Conservation (phyloP, 2,888 invertebrate genomes). For the Ectemnius continuus region DNA sequence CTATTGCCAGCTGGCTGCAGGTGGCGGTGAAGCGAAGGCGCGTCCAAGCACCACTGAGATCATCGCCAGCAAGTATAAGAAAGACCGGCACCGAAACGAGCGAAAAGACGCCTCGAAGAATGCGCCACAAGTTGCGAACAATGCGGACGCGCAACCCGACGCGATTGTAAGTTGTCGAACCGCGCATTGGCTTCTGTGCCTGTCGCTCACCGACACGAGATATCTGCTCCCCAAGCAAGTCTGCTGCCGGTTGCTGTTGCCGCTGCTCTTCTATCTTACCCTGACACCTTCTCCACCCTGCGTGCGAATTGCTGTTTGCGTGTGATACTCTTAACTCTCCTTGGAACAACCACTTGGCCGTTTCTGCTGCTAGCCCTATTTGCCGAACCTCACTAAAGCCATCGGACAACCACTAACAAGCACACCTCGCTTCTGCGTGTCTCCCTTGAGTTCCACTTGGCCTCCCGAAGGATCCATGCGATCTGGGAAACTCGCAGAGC, state of each 20-base stretch:
- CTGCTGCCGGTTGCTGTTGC: conserved; percentile 24
- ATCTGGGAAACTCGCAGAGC: conserved; percentile 7
- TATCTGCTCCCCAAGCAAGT: too few species aligned
- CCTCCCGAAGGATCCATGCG: neutral
- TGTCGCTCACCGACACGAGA: conserved; percentile 29
- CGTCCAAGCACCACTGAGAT: conserved; percentile 67
- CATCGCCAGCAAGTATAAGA: conserved; percentile 76
- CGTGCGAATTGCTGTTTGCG: conserved; percentile 20
- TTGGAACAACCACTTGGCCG: neutral
- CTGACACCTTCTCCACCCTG: neutral
- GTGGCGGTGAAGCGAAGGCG: conserved; percentile 65
- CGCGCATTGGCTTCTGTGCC: conserved; percentile 29
- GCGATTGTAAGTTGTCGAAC: conserved; percentile 65
- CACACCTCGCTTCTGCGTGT: neutral
- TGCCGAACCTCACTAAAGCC: too few species aligned
- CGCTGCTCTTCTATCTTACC: conserved; percentile 21
- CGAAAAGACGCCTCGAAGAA: conserved; percentile 46
- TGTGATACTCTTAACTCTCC: conserved; percentile 16
- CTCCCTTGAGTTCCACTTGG: neutral
- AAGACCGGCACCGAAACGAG: conserved; percentile 44
- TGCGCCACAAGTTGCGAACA: conserved; percentile 47
- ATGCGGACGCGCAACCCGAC: conserved; percentile 48
- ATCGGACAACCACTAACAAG: neutral
- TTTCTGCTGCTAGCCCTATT: too few species aligned
- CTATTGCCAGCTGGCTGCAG: conserved; percentile 80